Conservation (phyloP, 2,888 invertebrate genomes). For the Fabriciana adippe region DNA sequence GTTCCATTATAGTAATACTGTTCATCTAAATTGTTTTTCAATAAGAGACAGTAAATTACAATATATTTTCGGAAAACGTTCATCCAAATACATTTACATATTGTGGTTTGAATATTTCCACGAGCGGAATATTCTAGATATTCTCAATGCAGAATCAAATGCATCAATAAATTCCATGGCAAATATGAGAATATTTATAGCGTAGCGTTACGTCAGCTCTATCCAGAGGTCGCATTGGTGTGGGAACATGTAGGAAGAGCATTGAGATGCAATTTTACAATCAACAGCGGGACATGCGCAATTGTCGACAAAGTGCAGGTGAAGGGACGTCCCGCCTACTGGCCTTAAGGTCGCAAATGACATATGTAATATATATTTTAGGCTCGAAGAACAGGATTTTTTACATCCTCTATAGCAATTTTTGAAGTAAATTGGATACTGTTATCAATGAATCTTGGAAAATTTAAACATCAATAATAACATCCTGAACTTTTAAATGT, state of each 20-base stretch:
- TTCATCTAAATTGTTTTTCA: too few species aligned
- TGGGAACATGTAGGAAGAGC: slow-evolving; percentile 38
- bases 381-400: slow-evolving; percentile 1
- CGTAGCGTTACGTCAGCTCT: slow-evolving; percentile 27
- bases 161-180: slow-evolving; percentile 18
- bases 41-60: too few species aligned
- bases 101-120: background rate
- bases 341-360: slow-evolving; percentile 29
- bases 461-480: too few species aligned
- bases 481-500: background rate
- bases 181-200: slow-evolving; percentile 12
- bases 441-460: too few species aligned
- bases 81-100: background rate
- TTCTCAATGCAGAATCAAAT: slow-evolving; percentile 7
- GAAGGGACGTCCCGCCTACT: slow-evolving; percentile 42
- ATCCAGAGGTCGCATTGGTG: slow-evolving; percentile 28
- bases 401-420: background rate
- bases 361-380: slow-evolving; percentile 9
- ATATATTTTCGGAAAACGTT: too few species aligned
- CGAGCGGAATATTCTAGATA: slow-evolving; percentile 2
- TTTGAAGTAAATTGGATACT: too few species aligned
- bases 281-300: slow-evolving; percentile 44
- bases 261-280: slow-evolving; percentile 52
- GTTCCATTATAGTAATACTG: too few species aligned
- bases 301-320: slow-evolving; percentile 43